These are phyloP conservation scores for Plectus sambesii DNA, from an alignment of 1,140 invertebrate species.

Conservation along the genomic window DNA sequence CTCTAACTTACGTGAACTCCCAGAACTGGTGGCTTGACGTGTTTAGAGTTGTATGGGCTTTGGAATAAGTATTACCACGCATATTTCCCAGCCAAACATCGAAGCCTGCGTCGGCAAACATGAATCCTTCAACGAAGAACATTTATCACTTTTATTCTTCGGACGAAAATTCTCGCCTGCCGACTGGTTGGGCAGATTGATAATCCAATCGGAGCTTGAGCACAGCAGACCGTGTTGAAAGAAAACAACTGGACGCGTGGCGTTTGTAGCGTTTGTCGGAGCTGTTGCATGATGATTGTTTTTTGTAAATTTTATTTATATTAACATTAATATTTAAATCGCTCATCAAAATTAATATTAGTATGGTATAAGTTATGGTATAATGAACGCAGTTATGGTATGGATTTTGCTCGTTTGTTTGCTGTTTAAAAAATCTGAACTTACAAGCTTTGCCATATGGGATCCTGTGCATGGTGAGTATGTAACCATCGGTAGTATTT, in stretches of 20 bases:
- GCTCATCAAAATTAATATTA: no score
- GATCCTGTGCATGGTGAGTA: constrained; percentile 61
- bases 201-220: constrained; percentile 64
- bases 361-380: no score
- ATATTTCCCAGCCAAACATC: constrained; percentile 64
- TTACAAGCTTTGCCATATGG: constrained; percentile 50
- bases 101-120: constrained; percentile 58
- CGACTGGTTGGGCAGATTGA: constrained; percentile 56
- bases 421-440: constrained; percentile 4
- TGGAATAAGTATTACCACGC: constrained; percentile 56
- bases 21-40: constrained; percentile 38
- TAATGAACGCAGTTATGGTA: no score
- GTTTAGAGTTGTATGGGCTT: constrained; percentile 47
- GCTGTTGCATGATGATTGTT: no score
- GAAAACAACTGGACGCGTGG: constrained; percentile 32
- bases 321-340: no score
- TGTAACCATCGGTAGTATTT: constrained; percentile 60
- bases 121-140: constrained; percentile 52
- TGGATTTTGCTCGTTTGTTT: constrained; percentile 13
- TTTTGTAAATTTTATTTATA: no score
- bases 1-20: constrained; percentile 32
- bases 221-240: constrained; percentile 66
- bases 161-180: constrained; percentile 51
- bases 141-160: background rate
- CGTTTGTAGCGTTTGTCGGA: no score